Percentiles rank a stretch among this genome's conserved stretches.
Conservation (phyloP, 1,140 invertebrate genomes). For the Trinorchestia longiramus region DNA sequence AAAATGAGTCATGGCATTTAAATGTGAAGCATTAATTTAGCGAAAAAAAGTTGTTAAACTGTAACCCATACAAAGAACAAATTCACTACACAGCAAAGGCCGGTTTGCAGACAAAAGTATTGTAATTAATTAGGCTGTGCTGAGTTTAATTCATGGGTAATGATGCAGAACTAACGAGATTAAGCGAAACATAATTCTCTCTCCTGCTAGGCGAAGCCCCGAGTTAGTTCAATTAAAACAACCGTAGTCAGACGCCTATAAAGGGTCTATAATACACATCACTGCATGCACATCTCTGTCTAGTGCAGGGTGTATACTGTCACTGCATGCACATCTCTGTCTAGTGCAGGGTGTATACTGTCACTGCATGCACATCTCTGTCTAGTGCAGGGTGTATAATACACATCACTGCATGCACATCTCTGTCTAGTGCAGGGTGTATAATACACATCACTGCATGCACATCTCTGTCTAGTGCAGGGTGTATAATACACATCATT, state of each 20-base stretch:
- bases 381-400: too few species aligned
- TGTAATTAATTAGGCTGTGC: background rate
- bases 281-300: too few species aligned
- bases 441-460: too few species aligned
- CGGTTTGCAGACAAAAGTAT: background rate
- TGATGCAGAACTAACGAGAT: background rate
- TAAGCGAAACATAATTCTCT: background rate
- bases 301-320: too few species aligned
- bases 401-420: too few species aligned
- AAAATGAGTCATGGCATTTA: background rate
- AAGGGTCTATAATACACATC: background rate
- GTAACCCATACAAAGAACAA: background rate
- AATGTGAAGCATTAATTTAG: background rate
- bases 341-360: too few species aligned
- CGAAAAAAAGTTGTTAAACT: background rate
- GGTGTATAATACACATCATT: too few species aligned
- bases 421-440: too few species aligned
- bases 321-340: too few species aligned
- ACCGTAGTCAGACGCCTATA: background rate
- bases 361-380: too few species aligned
- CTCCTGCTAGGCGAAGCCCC: background rate
- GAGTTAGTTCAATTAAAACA: background rate
- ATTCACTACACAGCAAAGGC: background rate
- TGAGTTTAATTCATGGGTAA: background rate
- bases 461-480: too few species aligned